These are phyloP conservation scores for Meteorus colon DNA, from an alignment of 2,888 invertebrate genomes.

Conservation along the genomic window DNA sequence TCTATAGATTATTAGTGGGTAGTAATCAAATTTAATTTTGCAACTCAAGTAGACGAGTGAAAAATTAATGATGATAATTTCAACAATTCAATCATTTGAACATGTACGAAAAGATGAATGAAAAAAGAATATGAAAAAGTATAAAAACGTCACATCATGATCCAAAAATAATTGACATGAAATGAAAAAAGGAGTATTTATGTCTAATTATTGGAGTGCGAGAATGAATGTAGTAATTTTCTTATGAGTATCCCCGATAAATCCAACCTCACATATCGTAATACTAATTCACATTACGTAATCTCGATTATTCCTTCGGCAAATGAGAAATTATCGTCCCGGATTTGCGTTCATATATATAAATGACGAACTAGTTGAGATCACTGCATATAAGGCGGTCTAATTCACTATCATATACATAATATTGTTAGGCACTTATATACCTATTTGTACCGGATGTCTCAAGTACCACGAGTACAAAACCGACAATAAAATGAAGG, in stretches of 20 bases:
- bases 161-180: neutral
- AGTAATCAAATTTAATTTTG: slow-evolving; percentile 38
- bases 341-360: neutral
- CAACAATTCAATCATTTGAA: neutral
- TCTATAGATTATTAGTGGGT: neutral
- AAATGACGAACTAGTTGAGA: slow-evolving; percentile 28
- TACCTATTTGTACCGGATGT: slow-evolving; percentile 35
- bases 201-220: slow-evolving; percentile 26
- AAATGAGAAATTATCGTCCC: slow-evolving; percentile 51
- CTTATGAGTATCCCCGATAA: neutral
- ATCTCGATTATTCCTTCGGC: slow-evolving; percentile 51
- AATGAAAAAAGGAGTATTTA: neutral
- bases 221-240: slow-evolving; percentile 31
- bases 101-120: slow-evolving; percentile 52
- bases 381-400: slow-evolving; percentile 34
- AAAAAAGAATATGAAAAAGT: slow-evolving; percentile 30
- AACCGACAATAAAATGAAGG: neutral
- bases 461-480: slow-evolving; percentile 13
- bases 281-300: slow-evolving; percentile 59
- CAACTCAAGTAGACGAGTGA: slow-evolving; percentile 19
- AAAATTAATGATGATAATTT: slow-evolving; percentile 16
- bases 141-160: slow-evolving; percentile 9
- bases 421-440: neutral
- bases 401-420: slow-evolving; percentile 34
- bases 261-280: slow-evolving; percentile 41